A percentile compares a stretch with the other conserved stretches of the same genome.
phyloP scores from a whole-genome alignment of 2,797 vertebrate species.

The Thaleichthys pacificus region DNA sequence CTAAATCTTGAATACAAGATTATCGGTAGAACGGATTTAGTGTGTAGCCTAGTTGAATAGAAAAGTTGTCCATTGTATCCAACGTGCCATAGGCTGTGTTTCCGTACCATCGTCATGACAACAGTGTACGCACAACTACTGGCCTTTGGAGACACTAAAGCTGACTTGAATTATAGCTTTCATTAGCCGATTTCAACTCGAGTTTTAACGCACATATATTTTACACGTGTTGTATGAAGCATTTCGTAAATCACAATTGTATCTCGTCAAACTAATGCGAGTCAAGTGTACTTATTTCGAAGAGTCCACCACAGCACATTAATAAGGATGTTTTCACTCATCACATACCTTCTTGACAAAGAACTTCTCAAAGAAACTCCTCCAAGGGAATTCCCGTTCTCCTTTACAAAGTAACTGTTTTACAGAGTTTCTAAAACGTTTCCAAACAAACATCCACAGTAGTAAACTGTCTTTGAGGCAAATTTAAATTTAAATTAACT shows the following conservation, averaged over 20 bases:
- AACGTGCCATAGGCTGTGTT: constrained; percentile 68
- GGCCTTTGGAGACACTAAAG: constrained; percentile 49
- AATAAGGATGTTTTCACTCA: constrained; percentile 16
- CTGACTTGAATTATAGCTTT: constrained; percentile 30
- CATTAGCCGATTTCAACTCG: not conserved
- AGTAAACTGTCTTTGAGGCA: not conserved
- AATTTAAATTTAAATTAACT: not conserved
- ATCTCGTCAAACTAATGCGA: not conserved
- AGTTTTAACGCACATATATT: not conserved
- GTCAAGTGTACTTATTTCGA: not conserved
- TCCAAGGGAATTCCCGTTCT: constrained; percentile 8
- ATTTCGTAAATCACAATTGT: not conserved
- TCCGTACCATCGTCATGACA: constrained; percentile 77
- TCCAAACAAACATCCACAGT: not conserved
- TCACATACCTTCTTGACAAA: constrained; percentile 62
- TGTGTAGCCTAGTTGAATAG: not conserved
- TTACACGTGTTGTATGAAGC: not conserved
- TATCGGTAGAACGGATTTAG: not conserved
- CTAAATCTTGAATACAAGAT: not conserved
- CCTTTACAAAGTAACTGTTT: not conserved
- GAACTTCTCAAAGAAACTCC: constrained; percentile 39
- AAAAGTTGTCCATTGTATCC: constrained; percentile 60
- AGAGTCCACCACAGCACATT: too few relatives aligned
- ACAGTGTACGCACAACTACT: constrained; percentile 64
- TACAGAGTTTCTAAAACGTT: not conserved